Evolutionary conservation across 2,888 invertebrate species (phyloP).

Genomic region (Drosophila limbata): DNA sequence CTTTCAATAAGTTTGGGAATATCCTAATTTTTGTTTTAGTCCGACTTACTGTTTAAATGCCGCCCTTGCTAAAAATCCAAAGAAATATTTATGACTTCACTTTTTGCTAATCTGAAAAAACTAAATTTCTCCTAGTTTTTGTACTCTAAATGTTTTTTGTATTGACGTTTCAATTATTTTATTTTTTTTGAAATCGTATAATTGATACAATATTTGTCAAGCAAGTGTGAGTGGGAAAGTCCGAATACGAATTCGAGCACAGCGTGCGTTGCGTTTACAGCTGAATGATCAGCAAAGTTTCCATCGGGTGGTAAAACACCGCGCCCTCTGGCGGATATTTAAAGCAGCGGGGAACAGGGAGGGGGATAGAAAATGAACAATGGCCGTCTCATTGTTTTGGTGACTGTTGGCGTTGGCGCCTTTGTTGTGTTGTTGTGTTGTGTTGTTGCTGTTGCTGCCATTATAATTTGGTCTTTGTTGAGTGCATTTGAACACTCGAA

Average conservation of each 20-base stretch:
- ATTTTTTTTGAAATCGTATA: background rate
- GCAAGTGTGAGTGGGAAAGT: background rate
- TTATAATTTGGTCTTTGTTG: constrained; percentile 56
- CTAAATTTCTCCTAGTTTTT: background rate
- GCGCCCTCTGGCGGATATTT: constrained; percentile 6
- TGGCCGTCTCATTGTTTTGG: constrained; percentile 30
- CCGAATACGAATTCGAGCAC: background rate
- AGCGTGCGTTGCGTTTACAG: constrained; percentile 30
- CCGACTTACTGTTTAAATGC: too few species aligned
- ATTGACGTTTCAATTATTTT: too few species aligned
- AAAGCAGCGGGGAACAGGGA: constrained; percentile 5
- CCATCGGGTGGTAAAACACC: constrained; percentile 31
- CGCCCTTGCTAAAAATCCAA: too few species aligned
- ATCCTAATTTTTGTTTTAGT: too few species aligned
- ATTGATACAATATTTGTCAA: background rate
- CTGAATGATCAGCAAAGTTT: constrained; percentile 28
- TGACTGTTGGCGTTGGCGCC: constrained; percentile 48
- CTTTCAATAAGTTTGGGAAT: too few species aligned
- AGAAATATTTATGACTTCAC: too few species aligned
- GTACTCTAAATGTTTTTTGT: too few species aligned
- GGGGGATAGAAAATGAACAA: constrained; percentile 38
- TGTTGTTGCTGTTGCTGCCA: constrained; percentile 40
- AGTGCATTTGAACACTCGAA: constrained; percentile 59
- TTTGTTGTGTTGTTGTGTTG: constrained; percentile 33
- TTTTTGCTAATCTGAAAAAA: background rate